phyloP scores from a whole-genome alignment of 1,140 invertebrate species.

The Formica selysi region DNA sequence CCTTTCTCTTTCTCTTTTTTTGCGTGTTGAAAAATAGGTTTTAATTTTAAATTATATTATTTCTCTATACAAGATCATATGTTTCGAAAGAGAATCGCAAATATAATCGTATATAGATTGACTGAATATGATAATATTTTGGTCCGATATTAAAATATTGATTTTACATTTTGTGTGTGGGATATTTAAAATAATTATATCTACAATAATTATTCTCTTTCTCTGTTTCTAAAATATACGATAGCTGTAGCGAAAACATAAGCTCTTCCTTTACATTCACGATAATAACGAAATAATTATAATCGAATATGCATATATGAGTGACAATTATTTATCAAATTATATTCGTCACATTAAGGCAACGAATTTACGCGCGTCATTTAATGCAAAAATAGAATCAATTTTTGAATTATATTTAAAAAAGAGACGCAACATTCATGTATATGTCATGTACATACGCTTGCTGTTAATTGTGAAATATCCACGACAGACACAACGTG shows the following conservation, averaged over 20 bases:
- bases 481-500: neutral
- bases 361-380: neutral
- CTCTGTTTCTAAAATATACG: neutral
- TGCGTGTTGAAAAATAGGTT: neutral
- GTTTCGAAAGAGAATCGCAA: too few species aligned
- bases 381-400: neutral
- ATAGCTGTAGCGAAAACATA: neutral
- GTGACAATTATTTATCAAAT: neutral
- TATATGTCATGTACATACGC: neutral
- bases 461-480: neutral
- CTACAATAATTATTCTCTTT: constrained; percentile 12
- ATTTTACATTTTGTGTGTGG: neutral
- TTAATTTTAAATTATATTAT: too few species aligned
- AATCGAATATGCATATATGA: neutral
- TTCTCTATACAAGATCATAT: too few species aligned
- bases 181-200: constrained; percentile 27
- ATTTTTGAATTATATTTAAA: neutral
- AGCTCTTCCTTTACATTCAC: neutral
- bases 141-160: constrained; percentile 7
- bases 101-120: too few species aligned
- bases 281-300: neutral
- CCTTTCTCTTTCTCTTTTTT: neutral
- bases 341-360: neutral
- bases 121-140: neutral
- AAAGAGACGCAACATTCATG: neutral